These are phyloP conservation scores for Druon quercuslanigerum DNA, from an alignment of 1,140 invertebrate species.

Conservation along the genomic window DNA sequence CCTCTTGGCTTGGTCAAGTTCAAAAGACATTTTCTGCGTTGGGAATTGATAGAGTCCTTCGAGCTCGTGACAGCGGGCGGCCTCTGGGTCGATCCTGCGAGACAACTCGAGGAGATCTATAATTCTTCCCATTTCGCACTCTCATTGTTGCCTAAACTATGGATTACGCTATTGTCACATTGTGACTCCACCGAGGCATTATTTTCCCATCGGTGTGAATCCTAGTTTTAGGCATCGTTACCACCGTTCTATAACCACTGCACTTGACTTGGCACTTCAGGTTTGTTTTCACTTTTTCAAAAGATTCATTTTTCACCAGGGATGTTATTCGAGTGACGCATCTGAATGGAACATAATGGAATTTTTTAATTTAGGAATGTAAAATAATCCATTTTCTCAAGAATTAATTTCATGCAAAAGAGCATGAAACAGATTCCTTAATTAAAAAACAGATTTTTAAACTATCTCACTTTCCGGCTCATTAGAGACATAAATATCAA, in stretches of 20 bases:
- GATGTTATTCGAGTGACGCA: too few relatives aligned
- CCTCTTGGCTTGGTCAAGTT: slow-evolving; percentile 34
- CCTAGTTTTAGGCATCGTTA: slow-evolving; percentile 2
- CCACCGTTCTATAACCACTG: slow-evolving; percentile 29
- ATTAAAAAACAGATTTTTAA: too few relatives aligned
- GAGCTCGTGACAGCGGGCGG: slow-evolving; percentile 56
- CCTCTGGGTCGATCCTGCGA: slow-evolving; percentile 45
- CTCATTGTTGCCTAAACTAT: slow-evolving; percentile 54
- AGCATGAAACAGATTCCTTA: too few relatives aligned
- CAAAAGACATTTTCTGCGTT: slow-evolving; percentile 53
- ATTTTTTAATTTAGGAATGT: too few relatives aligned
- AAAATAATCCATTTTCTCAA: too few relatives aligned
- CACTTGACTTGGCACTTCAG: slow-evolving; percentile 45
- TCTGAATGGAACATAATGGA: too few relatives aligned
- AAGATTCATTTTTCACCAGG: slow-evolving; percentile 2
- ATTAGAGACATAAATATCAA: too few relatives aligned
- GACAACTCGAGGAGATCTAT: slow-evolving; percentile 49
- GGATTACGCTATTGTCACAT: slow-evolving; percentile 41
- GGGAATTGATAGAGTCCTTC: slow-evolving; percentile 58
- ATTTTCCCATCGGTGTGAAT: slow-evolving; percentile 2
- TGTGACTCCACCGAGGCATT: slow-evolving; percentile 22
- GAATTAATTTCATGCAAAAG: too few relatives aligned
- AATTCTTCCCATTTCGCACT: slow-evolving; percentile 55
- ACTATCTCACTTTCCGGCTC: too few relatives aligned
- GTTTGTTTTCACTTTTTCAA: slow-evolving; percentile 13